Percentiles rank a stretch among this genome's conserved stretches.
These are phyloP conservation scores for Oreocharis arfaki DNA, from an alignment of 2,113 vertebrate species.

Conservation along the genomic window DNA sequence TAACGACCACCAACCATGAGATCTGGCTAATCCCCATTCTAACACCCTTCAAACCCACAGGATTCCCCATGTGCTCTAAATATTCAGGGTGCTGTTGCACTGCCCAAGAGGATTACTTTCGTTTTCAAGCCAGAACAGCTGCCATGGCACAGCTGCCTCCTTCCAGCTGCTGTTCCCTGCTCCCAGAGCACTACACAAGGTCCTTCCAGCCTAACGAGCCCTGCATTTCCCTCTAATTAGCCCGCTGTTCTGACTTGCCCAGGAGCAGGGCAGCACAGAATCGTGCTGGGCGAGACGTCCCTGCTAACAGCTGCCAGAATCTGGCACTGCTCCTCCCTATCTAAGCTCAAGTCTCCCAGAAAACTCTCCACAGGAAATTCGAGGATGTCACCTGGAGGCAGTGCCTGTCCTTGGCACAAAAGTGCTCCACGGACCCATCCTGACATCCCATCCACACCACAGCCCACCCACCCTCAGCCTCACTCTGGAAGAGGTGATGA, in stretches of 20 bases:
- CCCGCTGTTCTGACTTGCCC: not conserved
- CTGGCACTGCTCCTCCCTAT: not conserved
- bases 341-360: not conserved
- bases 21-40: not conserved
- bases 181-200: not conserved
- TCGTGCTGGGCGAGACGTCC: rapidly evolving
- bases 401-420: not conserved
- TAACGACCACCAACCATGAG: not conserved
- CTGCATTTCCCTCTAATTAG: not conserved
- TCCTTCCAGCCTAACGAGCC: not conserved
- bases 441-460: not conserved
- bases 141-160: rapidly evolving
- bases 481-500: rapidly evolving
- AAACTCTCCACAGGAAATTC: not conserved
- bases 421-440: rapidly evolving
- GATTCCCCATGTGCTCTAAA: not conserved
- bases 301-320: not conserved
- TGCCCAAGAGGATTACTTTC: not conserved
- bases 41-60: not conserved
- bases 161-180: rapidly evolving
- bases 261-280: not conserved
- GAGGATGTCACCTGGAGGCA: rapidly evolving
- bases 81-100: rapidly evolving
- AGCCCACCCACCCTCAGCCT: not conserved
- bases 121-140: not conserved